Percentiles rank a stretch among this genome's conserved stretches.
These are phyloP conservation scores for Acrocephalus scirpaceus DNA, from an alignment of 2,797 vertebrate genomes.

Conservation along the genomic window DNA sequence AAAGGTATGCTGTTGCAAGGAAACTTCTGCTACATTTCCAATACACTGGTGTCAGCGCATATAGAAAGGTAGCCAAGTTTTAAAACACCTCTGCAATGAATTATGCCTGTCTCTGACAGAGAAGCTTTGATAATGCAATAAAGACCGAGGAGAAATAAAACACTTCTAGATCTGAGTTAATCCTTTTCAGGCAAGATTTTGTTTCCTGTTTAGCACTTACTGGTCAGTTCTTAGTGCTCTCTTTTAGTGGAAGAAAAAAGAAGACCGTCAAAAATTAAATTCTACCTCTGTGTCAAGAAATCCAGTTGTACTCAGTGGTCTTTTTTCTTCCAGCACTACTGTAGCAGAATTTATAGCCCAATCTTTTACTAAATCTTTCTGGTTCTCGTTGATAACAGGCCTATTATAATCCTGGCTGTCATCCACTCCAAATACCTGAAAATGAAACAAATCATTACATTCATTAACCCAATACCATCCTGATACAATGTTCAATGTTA, in stretches of 20 bases:
- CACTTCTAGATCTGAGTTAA: neutral
- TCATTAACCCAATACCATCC: slow-evolving; percentile 71
- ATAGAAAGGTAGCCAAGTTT: neutral
- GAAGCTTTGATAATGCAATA: neutral
- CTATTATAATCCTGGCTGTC: slow-evolving; percentile 83
- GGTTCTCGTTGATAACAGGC: slow-evolving; percentile 81
- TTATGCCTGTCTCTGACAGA: neutral
- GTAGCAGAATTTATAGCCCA: slow-evolving; percentile 80
- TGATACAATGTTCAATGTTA: slow-evolving; percentile 40
- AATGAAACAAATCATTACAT: slow-evolving; percentile 75
- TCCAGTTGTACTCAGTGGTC: slow-evolving; percentile 80
- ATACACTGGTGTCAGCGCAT: neutral
- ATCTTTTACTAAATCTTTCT: slow-evolving; percentile 83
- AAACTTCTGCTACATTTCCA: slow-evolving; percentile 35
- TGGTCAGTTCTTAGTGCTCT: slow-evolving; percentile 61
- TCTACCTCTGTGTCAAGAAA: slow-evolving; percentile 86
- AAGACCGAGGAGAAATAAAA: slow-evolving; percentile 13
- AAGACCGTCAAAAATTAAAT: slow-evolving; percentile 65
- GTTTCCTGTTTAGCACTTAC: slow-evolving; percentile 45
- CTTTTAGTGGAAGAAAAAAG: slow-evolving; percentile 61
- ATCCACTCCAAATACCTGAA: slow-evolving; percentile 94
- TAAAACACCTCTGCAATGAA: neutral
- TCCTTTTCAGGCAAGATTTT: slow-evolving; percentile 2
- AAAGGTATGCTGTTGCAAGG: neutral
- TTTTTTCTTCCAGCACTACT: slow-evolving; percentile 80